phyloP scores from a whole-genome alignment of 2,888 invertebrate species.

The Papilio gigon region DNA sequence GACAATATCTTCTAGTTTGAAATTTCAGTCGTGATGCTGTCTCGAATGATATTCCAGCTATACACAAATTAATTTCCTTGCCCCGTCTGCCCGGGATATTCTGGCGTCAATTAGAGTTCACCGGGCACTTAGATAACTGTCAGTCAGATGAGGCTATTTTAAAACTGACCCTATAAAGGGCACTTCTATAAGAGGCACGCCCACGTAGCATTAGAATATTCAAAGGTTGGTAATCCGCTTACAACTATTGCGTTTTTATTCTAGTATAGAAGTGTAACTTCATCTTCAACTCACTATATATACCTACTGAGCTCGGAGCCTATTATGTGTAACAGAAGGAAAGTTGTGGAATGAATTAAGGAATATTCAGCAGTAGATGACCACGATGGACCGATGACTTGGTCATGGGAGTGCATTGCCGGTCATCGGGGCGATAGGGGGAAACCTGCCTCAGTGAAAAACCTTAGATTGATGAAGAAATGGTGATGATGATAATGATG shows the following conservation, averaged over 20 bases:
- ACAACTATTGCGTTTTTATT: neutral
- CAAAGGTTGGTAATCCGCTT: neutral
- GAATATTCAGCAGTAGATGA: too few relatives aligned
- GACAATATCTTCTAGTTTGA: neutral
- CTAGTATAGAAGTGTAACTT: neutral
- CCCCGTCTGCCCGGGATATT: neutral
- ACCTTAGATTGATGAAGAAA: too few relatives aligned
- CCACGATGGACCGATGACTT: too few relatives aligned
- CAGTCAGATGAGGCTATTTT: conserved; percentile 3
- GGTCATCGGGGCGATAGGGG: too few relatives aligned
- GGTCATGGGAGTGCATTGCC: too few relatives aligned
- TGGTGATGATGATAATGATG: too few relatives aligned
- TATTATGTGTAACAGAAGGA: too few relatives aligned
- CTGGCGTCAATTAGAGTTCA: conserved; percentile 8
- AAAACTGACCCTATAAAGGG: neutral
- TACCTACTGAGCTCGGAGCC: too few relatives aligned
- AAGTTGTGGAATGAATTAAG: too few relatives aligned
- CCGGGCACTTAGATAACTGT: conserved; percentile 2
- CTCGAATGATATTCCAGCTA: neutral
- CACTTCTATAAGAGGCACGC: neutral
- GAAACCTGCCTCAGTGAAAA: too few relatives aligned
- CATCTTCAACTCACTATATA: too few relatives aligned
- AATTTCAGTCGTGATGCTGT: neutral
- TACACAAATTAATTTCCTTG: neutral
- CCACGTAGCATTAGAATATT: neutral